Base-by-base conservation (phyloP, 2,888 invertebrate species). In the Noctua comes region DNA sequence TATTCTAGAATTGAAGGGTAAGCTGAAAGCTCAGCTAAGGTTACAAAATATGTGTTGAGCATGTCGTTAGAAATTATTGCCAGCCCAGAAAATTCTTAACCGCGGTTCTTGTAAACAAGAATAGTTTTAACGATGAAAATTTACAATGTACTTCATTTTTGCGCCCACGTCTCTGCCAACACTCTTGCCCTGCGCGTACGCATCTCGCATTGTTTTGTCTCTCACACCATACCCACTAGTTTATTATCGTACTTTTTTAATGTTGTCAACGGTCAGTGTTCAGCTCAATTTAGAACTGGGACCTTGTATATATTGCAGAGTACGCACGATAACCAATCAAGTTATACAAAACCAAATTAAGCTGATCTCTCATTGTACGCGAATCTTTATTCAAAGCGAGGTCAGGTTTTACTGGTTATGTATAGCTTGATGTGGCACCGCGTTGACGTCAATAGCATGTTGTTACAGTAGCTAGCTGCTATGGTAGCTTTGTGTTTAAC, bases 71-170 rank as follows among this genome's bases (percentile, higher is more conserved):
- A 13, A 65, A 40, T 40, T 65, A 13, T 40, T 24, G n/a, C 24
- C 18, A 54, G 16, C 21, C 46, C 13, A 46, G 18, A 68, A 74
- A 27, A 64, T 43, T 64, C 13, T 54, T 54, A n/a, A 18, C 27
- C 13, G 31, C 62, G 21, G 40, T 77, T 68, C 57, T 69, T 21
- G 48, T 31, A 21, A 31, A 24, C 31, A 31, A 77, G 51, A 78
- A 82, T 78, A 82, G 73, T 75, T 83, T 59, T 70, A 54, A 80
- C 73, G 79, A 84, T 85, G 85, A 86, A 87, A 86, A 74, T 76
- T 82, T 82, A 85, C 81, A 76, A 73, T 86, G 84, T 79, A 88
- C 82, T 77, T 83, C 76, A 84, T 88, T 84, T 87, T 86, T 81
- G 65, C 85, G 80, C 89, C 86, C 86, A 88, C 88, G 78, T 66